Percentiles rank a stretch among this genome's conserved stretches.
Evolutionary conservation across 2,888 invertebrate species (phyloP).

Genomic region (Macrophya annulata): DNA sequence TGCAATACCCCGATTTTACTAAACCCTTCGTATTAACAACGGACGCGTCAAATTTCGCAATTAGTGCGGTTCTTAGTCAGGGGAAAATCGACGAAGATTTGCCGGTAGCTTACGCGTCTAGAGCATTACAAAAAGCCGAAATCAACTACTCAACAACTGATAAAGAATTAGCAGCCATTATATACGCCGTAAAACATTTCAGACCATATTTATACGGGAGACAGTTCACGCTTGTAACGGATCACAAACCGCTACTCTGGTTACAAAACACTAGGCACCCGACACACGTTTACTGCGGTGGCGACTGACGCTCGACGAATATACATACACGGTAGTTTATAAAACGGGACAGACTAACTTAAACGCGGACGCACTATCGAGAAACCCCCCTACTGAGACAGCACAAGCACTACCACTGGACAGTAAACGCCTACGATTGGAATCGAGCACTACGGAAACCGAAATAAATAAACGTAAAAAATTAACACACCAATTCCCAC

Average conservation of each 20-base stretch:
- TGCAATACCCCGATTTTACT: neutral
- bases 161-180: slow-evolving; percentile 10
- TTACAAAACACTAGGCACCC: neutral
- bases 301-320: neutral
- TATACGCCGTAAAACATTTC: neutral
- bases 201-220: slow-evolving; percentile 31
- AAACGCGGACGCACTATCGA: slow-evolving; percentile 17
- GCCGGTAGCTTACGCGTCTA: slow-evolving; percentile 6
- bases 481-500: slow-evolving; percentile 22
- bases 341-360: neutral
- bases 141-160: slow-evolving; percentile 18
- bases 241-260: slow-evolving; percentile 16
- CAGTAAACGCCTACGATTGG: neutral
- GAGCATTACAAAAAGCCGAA: slow-evolving; percentile 1
- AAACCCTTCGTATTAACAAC: slow-evolving; percentile 7
- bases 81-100: neutral
- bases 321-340: neutral
- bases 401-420: slow-evolving; percentile 55
- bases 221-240: slow-evolving; percentile 7
- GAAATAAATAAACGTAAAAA: slow-evolving; percentile 42
- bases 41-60: neutral
- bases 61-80: slow-evolving; percentile 11
- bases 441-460: slow-evolving; percentile 34
- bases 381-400: neutral
- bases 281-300: slow-evolving; percentile 13